Base-by-base conservation (phyloP, 2,113 vertebrate genomes). In the Zosterops lateralis region DNA sequence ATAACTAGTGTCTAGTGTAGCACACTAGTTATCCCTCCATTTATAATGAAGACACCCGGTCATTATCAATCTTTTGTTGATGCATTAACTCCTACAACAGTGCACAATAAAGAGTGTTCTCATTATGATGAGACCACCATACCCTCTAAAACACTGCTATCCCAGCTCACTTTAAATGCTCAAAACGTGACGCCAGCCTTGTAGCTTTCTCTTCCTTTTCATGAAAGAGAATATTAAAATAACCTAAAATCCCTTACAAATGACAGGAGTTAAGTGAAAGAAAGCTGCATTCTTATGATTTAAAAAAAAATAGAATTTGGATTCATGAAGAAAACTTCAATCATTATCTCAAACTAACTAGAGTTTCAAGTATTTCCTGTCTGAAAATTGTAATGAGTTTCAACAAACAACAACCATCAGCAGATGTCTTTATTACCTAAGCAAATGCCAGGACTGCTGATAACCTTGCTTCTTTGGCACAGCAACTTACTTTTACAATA, bases 371-470 rank as follows among this genome's bases (percentile, higher is more conserved):
- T 91, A 79, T 72, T 95, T 94, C 95, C 74, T 79, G 84, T 66
- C 71, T 88, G 90, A 93, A 95, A 83, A 89, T 3, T 83, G 42
- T 44, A 90, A 83, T 4, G 42, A 79, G 50, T 90, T 93, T 54
- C 40, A 89, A 89, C 65, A 95, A 95, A 45, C 73, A 92, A 83
- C 50, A 92, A 65, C 51, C 79, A 91, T 86, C 92, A 95, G 95
- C 85, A 96, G 83, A 88, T n/a, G 60, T 53, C 66, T 96, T 92
- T 82, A 94, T 91, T 94, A 91, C 74, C 73, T 68, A 68, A 78
- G 77, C 42, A 93, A 93, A 92, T 48, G 68, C 36, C 25, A 85
- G 56, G 79, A 62, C 66, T 85, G 78, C 74, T 82, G 82, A 84
- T 78, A 96, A 86, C 79, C 42, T 92, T 83, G 79, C 60, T 71